Conservation (phyloP, 1,140 invertebrate genomes). For the Periplaneta americana region DNA sequence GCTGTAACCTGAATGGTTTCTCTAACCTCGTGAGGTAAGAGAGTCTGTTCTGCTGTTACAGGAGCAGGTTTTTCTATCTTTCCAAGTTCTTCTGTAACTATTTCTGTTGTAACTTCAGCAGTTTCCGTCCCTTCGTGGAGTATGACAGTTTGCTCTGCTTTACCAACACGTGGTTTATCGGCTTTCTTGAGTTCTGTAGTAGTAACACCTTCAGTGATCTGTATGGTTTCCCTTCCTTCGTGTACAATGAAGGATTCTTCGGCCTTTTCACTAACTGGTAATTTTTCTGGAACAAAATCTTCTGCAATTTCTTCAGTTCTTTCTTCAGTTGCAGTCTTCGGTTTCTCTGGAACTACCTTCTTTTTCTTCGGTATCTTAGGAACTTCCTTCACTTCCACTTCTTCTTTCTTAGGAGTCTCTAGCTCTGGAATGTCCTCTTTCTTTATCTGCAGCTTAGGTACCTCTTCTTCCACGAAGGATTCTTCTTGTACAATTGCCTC, state of each 20-base stretch:
- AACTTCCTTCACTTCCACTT: neutral
- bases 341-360: neutral
- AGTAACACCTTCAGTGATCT: neutral
- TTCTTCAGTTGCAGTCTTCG: neutral
- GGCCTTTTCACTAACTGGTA: slow-evolving; percentile 22
- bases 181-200: neutral
- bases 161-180: neutral
- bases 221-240: neutral
- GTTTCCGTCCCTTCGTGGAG: neutral
- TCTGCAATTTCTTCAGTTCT: slow-evolving; percentile 34
- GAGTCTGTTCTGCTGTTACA: neutral
- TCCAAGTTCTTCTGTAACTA: neutral
- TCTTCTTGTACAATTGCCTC: slow-evolving; percentile 7
- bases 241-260: slow-evolving; percentile 22
- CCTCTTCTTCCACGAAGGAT: slow-evolving; percentile 24
- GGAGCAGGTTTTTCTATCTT: neutral
- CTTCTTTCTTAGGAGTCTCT: neutral
- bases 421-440: slow-evolving; percentile 20
- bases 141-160: neutral
- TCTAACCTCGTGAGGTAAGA: neutral
- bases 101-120: neutral
- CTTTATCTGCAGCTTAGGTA: slow-evolving; percentile 26
- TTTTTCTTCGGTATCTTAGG: slow-evolving; percentile 1
- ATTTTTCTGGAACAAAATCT: slow-evolving; percentile 34
- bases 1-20: neutral